phyloP scores from a whole-genome alignment of 2,888 invertebrate genomes.

The Dorcus parallelipipedus region DNA sequence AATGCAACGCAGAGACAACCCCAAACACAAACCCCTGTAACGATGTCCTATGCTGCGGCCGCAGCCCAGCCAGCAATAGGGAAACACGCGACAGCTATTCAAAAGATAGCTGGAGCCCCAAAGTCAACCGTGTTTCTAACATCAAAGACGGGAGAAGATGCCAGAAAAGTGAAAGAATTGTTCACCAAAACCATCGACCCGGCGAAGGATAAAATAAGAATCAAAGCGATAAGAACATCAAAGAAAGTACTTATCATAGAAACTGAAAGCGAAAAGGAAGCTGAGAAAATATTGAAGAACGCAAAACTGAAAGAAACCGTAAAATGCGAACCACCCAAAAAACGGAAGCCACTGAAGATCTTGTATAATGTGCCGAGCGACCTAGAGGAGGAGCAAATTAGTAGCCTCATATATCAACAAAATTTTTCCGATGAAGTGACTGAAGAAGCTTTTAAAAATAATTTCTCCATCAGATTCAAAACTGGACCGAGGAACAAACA shows the following conservation, averaged over 20 bases:
- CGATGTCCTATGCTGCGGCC: not conserved
- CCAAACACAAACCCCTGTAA: not conserved
- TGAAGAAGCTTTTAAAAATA: not conserved
- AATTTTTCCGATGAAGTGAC: not conserved
- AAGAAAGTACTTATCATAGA: too few relatives aligned
- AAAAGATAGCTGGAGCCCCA: not conserved
- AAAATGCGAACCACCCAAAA: not conserved
- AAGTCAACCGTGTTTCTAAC: not conserved
- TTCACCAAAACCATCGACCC: not conserved
- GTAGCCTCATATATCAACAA: not conserved
- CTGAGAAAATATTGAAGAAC: too few relatives aligned
- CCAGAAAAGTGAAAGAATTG: not conserved
- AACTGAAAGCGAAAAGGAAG: not conserved
- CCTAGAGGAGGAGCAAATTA: not conserved
- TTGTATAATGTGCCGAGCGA: slow-evolving; percentile 1
- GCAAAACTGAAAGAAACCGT: too few relatives aligned
- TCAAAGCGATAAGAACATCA: not conserved
- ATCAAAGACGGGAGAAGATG: not conserved
- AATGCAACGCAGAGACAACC: not conserved
- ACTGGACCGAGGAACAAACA: slow-evolving; percentile 8
- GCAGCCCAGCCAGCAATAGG: not conserved
- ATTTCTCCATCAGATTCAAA: slow-evolving; percentile 9
- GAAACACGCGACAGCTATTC: too few relatives aligned
- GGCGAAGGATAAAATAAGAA: slow-evolving; percentile 1
- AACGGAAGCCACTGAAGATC: slow-evolving; percentile 2